Evolutionary conservation across 2,113 vertebrate species (phyloP).

Genomic region (Quiscalus mexicanus): DNA sequence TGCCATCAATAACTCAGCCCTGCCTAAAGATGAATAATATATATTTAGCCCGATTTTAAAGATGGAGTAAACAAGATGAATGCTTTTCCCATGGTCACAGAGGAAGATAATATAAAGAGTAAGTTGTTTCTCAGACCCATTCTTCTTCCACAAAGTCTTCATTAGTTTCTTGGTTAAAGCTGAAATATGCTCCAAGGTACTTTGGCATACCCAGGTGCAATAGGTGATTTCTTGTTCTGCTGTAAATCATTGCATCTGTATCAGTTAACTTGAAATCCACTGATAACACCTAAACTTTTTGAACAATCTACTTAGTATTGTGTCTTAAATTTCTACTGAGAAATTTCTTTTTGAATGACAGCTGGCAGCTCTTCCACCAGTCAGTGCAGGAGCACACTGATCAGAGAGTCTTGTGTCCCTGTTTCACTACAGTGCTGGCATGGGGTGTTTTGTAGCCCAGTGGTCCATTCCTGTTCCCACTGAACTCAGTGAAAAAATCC

Average conservation of each 20-base stretch:
- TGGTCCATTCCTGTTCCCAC: rapidly evolving
- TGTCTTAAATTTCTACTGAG: not conserved
- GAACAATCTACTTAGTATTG: not conserved
- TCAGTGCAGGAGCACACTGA: not conserved
- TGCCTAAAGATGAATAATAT: slow-evolving; percentile 17
- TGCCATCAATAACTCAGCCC: slow-evolving; percentile 32
- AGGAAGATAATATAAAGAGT: not conserved
- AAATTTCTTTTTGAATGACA: not conserved
- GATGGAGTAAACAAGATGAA: slow-evolving; percentile 38
- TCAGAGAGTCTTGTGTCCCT: not conserved
- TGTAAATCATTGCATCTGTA: not conserved
- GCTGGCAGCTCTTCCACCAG: not conserved
- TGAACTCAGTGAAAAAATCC: not conserved
- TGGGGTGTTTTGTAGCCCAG: not conserved
- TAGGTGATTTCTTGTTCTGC: not conserved
- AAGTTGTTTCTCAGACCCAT: not conserved
- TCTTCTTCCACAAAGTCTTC: not conserved
- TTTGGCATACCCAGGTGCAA: not conserved
- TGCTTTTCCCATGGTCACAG: not conserved
- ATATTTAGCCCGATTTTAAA: slow-evolving; percentile 17
- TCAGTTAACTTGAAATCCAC: not conserved
- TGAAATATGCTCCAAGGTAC: not conserved
- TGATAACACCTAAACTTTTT: not conserved
- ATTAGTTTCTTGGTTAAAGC: not conserved
- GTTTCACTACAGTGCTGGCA: not conserved